These are phyloP conservation scores for Opisthocomus hoazin DNA, from an alignment of 2,113 vertebrate genomes.

Conservation along the genomic window DNA sequence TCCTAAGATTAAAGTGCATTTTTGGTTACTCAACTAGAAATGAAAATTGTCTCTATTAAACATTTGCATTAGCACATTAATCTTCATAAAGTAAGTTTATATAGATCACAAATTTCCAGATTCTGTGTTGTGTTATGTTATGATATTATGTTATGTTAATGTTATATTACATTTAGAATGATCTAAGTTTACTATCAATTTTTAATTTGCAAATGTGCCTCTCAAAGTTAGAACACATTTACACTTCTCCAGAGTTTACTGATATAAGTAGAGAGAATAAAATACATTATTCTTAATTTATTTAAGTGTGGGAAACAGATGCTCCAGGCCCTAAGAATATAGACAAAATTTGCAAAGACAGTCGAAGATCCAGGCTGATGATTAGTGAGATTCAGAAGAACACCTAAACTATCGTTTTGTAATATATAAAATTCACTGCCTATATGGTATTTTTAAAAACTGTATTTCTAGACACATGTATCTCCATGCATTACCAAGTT, in stretches of 20 bases:
- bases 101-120: background rate
- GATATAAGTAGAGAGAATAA: background rate
- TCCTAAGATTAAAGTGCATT: background rate
- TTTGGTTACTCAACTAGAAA: background rate
- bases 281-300: background rate
- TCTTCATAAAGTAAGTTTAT: background rate
- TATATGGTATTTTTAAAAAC: background rate
- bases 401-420: background rate
- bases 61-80: background rate
- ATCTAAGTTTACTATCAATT: background rate
- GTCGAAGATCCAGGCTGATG: background rate
- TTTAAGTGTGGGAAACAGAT: background rate
- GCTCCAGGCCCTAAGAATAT: background rate
- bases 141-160: background rate
- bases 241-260: background rate
- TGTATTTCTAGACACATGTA: background rate
- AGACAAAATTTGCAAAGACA: background rate
- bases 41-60: background rate
- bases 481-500: background rate
- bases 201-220: background rate
- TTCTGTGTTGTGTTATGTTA: background rate
- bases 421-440: background rate
- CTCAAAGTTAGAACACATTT: background rate
- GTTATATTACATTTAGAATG: background rate
- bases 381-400: background rate